Conservation (phyloP, 2,797 vertebrate species). For the Lates japonicus region DNA sequence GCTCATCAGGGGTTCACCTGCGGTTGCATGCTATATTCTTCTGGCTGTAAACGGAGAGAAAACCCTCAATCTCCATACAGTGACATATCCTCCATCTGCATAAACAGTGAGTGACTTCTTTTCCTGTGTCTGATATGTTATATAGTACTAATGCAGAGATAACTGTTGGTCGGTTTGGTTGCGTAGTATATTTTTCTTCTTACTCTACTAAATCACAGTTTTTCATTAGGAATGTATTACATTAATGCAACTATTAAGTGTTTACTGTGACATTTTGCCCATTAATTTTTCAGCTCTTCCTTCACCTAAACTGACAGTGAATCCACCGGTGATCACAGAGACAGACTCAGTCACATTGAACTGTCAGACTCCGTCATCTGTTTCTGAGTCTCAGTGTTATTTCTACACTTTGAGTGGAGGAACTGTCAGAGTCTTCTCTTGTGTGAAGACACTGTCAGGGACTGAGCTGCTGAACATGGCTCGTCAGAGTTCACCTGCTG, state of each 20-base stretch:
- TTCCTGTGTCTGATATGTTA: too few species aligned
- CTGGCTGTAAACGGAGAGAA: not conserved
- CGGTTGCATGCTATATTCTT: constrained; percentile 38
- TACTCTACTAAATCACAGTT: too few species aligned
- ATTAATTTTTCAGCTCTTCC: too few species aligned
- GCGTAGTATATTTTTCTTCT: constrained; percentile 20
- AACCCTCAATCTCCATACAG: not conserved
- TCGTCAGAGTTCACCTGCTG: not conserved
- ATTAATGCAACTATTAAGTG: too few species aligned
- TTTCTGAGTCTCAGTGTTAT: constrained; percentile 35
- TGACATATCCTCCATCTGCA: not conserved
- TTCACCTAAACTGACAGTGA: too few species aligned
- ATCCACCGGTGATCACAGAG: too few species aligned
- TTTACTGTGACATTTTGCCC: too few species aligned
- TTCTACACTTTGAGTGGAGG: not conserved
- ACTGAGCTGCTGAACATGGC: constrained; percentile 12
- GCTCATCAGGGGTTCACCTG: not conserved
- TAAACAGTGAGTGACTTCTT: constrained; percentile 31
- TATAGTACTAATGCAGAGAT: too few species aligned
- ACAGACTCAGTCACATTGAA: too few species aligned
- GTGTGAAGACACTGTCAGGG: constrained; percentile 44
- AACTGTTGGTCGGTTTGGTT: too few species aligned
- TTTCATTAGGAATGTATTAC: too few species aligned
- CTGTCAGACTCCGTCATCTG: too few species aligned
- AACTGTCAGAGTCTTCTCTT: accelerated